Percentiles rank a stretch among this genome's conserved stretches.
Evolutionary conservation across 2,113 vertebrate genomes (phyloP).

Genomic region (Etheostoma spectabile): DNA sequence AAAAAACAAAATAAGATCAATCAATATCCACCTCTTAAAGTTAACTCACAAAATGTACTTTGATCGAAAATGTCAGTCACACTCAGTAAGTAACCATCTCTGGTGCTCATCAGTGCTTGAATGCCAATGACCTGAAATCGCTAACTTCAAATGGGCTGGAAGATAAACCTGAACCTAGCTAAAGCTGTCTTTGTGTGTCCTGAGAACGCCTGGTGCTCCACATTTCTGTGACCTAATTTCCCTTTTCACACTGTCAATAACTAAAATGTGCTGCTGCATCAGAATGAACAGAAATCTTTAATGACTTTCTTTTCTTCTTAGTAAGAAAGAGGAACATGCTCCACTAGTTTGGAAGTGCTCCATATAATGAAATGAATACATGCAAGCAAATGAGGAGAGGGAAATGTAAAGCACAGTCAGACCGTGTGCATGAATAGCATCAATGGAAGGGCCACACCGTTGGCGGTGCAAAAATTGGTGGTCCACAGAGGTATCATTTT

Average conservation of each 20-base stretch:
- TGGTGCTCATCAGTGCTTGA: conserved; percentile 64
- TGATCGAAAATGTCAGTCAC: conserved; percentile 66
- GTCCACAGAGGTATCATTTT: not conserved
- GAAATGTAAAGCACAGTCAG: not conserved
- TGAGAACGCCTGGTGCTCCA: conserved; percentile 56
- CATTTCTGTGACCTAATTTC: conserved; percentile 71
- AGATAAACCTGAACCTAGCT: conserved; percentile 64
- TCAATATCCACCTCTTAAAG: conserved; percentile 72
- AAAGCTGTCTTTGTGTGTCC: conserved; percentile 63
- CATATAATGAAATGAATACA: conserved; percentile 1
- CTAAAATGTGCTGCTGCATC: conserved; percentile 39
- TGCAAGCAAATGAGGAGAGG: not conserved
- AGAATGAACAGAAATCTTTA: conserved; percentile 37
- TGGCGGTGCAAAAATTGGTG: not conserved
- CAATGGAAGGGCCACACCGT: not conserved
- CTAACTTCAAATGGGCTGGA: conserved; percentile 65
- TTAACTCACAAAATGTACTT: conserved; percentile 67
- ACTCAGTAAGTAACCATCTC: conserved; percentile 53
- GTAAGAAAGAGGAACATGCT: conserved; percentile 1
- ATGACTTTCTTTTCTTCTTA: conserved; percentile 11
- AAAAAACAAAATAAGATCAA: conserved; percentile 66
- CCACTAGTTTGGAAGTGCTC: not conserved
- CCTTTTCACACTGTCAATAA: conserved; percentile 57
- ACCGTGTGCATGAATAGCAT: not conserved
- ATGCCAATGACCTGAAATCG: conserved; percentile 71